Evolutionary conservation across 1,140 invertebrate species (phyloP), one percentile per base, ranked within the genome.

Genomic region (Euglossa dilemma): DNA sequence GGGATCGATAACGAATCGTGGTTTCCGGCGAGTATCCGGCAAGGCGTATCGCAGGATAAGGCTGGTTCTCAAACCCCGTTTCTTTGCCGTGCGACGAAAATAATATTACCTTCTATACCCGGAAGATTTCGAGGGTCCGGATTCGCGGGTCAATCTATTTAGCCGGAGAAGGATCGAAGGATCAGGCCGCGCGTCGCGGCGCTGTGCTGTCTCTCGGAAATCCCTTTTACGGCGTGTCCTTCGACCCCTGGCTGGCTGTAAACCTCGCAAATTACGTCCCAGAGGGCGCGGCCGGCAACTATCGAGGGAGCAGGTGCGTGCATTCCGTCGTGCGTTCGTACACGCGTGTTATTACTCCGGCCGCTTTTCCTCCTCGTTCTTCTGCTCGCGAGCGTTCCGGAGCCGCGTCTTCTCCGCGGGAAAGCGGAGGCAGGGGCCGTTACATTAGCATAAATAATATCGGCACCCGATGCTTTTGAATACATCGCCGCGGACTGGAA

Each of bases 231-330:
- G 78, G 73, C 75, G 71, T 89, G 85, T 87, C 87, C 87, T 89
- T 86, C 84, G 87, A 88, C 78, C 87, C 84, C 80, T 77, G 59
- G 50, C 28, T 81, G 74, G 54, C 87, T 75, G 85, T 87, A 89
- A 89, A 89, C 87, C 87, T 89, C 88, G 83, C 88, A 89, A 89
- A 89, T 89, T 89, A 89, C 87, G 72, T 85, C 82, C 80, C 85
- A 82, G 66, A 89, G 85, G 88, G 76, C 69, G 82, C 75, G 72
- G 78, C 73, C 56, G 64, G 82, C 76, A 88, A 89, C 78, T 89
- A 61, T 59, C 18, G 28, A 56, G 85, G 72, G 79, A 89, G 83
- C 88, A 89, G 88, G 88, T 89, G 87, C 80, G 70, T 63, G 83
- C 79, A 87, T 85, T 78, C 77, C 78, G 36, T 45, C 61, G 73